Base-by-base conservation (phyloP, 1,140 invertebrate genomes). In the Drosophila simulans region DNA sequence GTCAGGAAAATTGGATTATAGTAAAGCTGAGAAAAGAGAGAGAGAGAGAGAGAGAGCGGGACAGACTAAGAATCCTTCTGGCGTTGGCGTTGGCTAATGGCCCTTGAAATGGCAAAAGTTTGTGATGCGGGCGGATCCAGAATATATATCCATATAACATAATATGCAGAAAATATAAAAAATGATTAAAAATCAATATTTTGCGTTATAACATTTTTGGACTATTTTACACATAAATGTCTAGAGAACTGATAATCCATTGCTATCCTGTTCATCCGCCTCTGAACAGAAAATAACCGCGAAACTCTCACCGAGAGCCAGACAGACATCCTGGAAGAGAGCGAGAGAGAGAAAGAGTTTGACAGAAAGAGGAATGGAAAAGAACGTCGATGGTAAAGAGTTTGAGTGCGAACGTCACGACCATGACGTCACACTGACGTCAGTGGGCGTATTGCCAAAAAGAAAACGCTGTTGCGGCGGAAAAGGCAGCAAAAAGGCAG, bases 361-460 rank as follows among this genome's bases (percentile, higher is more conserved):
- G 40, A 54, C 39, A 66, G 17, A 60, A 25, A 39, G 37, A 13
- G 5, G 4, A 5, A 39, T 11, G 5, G 1, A 39, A n/a, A 17
- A 15, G 11, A 46, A 13, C 35, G 20, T 35, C 11, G 13, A 25
- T 27, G 25, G 12, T 5, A 48, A 22, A 40, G 22, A 48, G 40
- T n/a, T 20, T 22, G 42, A 27, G 12, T 40, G 39, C 46, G 53
- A 35, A 88, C 84, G 84, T 88, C 84, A 88, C 25, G 54, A 64
- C 85, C 43, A 42, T 88, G 84, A 89, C 80, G 76, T 83, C 79
- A 88, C 57, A 42, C 59, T 88, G 83, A 88, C 83, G 83, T 88
- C 80, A 89, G 80, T 15, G 49, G 58, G 57, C 84, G 49, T 42
- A 53, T 55, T 69, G 72, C 73, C 72, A 77, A 77, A 76, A 77